Evolutionary conservation across 2,113 vertebrate species (phyloP).

Genomic region (Chaetura pelagica): DNA sequence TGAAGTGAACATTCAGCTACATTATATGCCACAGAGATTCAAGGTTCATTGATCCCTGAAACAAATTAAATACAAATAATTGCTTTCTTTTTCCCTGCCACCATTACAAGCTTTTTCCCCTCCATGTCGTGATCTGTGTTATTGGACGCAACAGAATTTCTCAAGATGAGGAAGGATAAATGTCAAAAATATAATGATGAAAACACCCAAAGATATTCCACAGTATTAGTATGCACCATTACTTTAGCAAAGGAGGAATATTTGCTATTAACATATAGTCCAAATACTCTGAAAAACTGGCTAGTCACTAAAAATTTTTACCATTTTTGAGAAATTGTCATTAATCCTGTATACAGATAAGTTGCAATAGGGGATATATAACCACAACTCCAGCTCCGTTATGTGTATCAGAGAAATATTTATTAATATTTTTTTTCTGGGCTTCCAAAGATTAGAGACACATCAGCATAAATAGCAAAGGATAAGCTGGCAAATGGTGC

Average conservation of each 20-base stretch:
- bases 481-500: background rate
- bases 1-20: background rate
- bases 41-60: background rate
- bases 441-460: background rate
- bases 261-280: background rate
- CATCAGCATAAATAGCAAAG: background rate
- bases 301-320: background rate
- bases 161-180: background rate
- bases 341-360: background rate
- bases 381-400: background rate
- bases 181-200: background rate
- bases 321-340: background rate
- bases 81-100: background rate
- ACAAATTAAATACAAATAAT: constrained; percentile 4
- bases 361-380: background rate
- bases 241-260: background rate
- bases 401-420: background rate
- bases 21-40: background rate
- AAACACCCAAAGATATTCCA: background rate
- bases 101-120: background rate
- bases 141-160: background rate
- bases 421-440: background rate
- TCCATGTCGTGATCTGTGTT: background rate
- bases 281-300: background rate
- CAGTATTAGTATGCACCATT: background rate